Conservation (phyloP, 2,888 invertebrate species). For the Scaptomyza parva region DNA sequence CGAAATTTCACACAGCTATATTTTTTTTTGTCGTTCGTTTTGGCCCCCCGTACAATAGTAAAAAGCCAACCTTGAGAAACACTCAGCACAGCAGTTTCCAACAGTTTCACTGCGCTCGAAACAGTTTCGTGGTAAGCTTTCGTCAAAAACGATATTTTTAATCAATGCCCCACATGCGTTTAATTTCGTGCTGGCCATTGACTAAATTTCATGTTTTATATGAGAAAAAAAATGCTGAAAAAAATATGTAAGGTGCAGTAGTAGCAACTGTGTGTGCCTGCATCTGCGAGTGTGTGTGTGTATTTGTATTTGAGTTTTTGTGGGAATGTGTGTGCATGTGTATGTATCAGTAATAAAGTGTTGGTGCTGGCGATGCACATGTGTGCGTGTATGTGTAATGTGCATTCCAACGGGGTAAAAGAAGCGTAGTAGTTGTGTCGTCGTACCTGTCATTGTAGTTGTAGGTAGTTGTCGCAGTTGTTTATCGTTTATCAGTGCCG, state of each 20-base stretch:
- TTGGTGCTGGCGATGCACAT: conserved; percentile 44
- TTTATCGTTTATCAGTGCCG: conserved; percentile 42
- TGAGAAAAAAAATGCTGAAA: conserved; percentile 28
- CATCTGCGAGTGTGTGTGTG: conserved; percentile 39
- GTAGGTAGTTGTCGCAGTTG: conserved; percentile 32
- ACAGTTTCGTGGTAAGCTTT: conserved; percentile 65
- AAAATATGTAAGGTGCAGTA: conserved; percentile 76
- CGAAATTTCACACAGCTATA: conserved; percentile 59
- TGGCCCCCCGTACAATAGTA: conserved; percentile 65
- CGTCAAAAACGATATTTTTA: conserved; percentile 17
- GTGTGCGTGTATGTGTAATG: conserved; percentile 39
- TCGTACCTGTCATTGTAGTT: conserved; percentile 39
- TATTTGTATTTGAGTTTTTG: conserved; percentile 16
- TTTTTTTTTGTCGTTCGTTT: conserved; percentile 62
- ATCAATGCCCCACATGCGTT: conserved; percentile 25
- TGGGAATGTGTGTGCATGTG: conserved; percentile 41
- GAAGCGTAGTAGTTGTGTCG: conserved; percentile 40
- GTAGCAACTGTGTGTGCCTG: conserved; percentile 55
- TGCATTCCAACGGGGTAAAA: conserved; percentile 80
- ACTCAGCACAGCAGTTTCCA: conserved; percentile 74
- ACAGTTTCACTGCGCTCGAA: conserved; percentile 56
- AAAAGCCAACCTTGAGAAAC: conserved; percentile 78
- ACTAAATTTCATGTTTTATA: conserved; percentile 43
- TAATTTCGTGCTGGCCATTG: conserved; percentile 39
- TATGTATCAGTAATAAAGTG: conserved; percentile 45